A percentile compares a stretch with the other conserved stretches of the same genome.
phyloP scores from a whole-genome alignment of 2,797 vertebrate species.

The Poecilia wingei region DNA sequence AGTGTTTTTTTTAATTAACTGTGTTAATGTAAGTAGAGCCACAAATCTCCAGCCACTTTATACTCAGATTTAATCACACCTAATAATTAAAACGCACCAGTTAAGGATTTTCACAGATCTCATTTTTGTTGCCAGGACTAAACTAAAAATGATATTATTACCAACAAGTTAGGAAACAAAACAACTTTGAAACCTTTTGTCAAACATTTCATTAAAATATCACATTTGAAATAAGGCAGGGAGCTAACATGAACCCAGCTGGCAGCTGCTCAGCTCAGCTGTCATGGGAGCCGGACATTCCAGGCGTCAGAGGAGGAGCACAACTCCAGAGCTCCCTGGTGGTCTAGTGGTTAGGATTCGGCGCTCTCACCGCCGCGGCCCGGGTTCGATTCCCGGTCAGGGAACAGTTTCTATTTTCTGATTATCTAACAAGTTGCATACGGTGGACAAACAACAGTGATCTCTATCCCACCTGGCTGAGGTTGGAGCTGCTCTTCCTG shows the following conservation, averaged over 20 bases:
- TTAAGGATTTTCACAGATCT: too few relatives aligned
- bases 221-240: not conserved
- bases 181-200: too few relatives aligned
- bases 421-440: not conserved
- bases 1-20: too few relatives aligned
- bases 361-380: constrained; percentile 77
- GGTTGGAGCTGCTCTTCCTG: constrained; percentile 87
- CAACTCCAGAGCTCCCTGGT: constrained; percentile 39
- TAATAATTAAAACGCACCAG: too few relatives aligned
- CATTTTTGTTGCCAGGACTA: too few relatives aligned
- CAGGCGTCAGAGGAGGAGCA: not conserved
- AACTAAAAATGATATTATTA: too few relatives aligned
- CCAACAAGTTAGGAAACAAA: too few relatives aligned
- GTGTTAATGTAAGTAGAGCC: too few relatives aligned
- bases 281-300: constrained; percentile 3
- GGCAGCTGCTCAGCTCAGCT: not conserved
- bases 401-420: constrained; percentile 56
- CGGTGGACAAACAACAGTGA: not conserved
- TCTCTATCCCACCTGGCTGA: constrained; percentile 84
- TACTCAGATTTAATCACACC: too few relatives aligned
- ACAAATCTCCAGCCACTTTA: too few relatives aligned
- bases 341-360: constrained; percentile 84
- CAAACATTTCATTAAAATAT: too few relatives aligned
- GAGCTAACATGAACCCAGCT: constrained; percentile 7
- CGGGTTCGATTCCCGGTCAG: constrained; percentile 79